phyloP scores from a whole-genome alignment of 2,888 invertebrate genomes.

The Drosophila kanekoi region DNA sequence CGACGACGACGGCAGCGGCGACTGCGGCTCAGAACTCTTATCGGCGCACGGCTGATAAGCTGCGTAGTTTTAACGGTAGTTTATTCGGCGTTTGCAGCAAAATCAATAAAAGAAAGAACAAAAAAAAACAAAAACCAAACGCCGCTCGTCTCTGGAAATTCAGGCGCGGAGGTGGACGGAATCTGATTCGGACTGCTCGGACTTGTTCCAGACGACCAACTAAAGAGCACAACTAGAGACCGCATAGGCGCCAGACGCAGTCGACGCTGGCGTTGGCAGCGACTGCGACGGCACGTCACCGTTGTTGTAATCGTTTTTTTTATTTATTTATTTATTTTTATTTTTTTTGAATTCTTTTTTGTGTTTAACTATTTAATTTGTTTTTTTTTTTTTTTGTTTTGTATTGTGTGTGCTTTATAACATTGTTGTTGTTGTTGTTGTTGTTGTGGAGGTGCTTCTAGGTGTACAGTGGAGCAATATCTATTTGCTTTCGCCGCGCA shows the following conservation, averaged over 20 bases:
- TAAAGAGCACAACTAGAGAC: slow-evolving; percentile 53
- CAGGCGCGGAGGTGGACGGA: slow-evolving; percentile 17
- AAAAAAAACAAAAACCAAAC: neutral
- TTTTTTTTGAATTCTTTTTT: slow-evolving; percentile 43
- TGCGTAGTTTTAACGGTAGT: slow-evolving; percentile 41
- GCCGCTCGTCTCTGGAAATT: slow-evolving; percentile 7
- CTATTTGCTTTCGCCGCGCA: slow-evolving; percentile 5
- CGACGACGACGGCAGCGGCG: slow-evolving; percentile 2
- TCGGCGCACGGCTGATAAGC: slow-evolving; percentile 46
- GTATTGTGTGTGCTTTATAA: slow-evolving; percentile 23
- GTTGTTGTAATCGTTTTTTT: slow-evolving; percentile 63
- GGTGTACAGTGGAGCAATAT: slow-evolving; percentile 43
- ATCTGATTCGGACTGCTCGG: slow-evolving; percentile 45
- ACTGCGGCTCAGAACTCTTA: slow-evolving; percentile 28
- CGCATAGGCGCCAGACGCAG: slow-evolving; percentile 46
- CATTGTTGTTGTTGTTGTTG: slow-evolving; percentile 13
- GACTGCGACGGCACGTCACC: slow-evolving; percentile 39
- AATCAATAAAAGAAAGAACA: slow-evolving; percentile 39
- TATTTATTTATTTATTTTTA: slow-evolving; percentile 26
- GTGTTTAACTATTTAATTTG: slow-evolving; percentile 30
- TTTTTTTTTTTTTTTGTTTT: slow-evolving; percentile 28
- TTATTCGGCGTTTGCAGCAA: slow-evolving; percentile 26
- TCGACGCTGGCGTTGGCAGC: slow-evolving; percentile 10
- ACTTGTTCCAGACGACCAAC: slow-evolving; percentile 60
- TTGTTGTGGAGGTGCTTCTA: slow-evolving; percentile 35